phyloP scores from a whole-genome alignment of 2,113 vertebrate genomes.

The Pseudonaja textilis region DNA sequence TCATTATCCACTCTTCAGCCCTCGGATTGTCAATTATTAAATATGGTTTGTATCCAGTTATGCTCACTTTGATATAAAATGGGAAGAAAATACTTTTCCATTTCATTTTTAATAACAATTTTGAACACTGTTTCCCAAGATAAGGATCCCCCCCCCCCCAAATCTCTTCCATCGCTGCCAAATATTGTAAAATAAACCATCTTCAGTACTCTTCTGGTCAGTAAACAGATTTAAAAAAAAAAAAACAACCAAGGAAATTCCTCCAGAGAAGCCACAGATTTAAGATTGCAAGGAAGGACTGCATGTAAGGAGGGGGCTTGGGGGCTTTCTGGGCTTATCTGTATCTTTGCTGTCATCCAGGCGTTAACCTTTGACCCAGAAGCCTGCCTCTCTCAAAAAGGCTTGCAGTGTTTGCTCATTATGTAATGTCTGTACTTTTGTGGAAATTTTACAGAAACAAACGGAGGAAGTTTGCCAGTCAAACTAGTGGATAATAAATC shows the following conservation, averaged over 20 bases:
- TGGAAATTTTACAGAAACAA: slow-evolving; percentile 74
- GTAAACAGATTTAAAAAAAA: neutral
- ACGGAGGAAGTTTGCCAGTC: slow-evolving; percentile 78
- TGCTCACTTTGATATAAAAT: neutral
- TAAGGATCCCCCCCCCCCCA: neutral
- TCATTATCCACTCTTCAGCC: neutral
- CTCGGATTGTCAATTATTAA: neutral
- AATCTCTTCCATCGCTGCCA: slow-evolving; percentile 8
- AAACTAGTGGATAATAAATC: slow-evolving; percentile 72
- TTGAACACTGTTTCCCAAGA: slow-evolving; percentile 21
- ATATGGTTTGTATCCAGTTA: neutral
- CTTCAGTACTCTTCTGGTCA: slow-evolving; percentile 32
- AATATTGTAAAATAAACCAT: slow-evolving; percentile 28
- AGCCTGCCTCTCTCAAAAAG: slow-evolving; percentile 48
- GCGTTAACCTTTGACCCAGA: slow-evolving; percentile 60
- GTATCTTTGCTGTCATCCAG: slow-evolving; percentile 65
- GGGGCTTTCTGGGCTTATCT: slow-evolving; percentile 61
- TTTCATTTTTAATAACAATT: neutral
- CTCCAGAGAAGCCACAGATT: slow-evolving; percentile 57
- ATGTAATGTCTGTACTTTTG: slow-evolving; percentile 76
- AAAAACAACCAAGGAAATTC: slow-evolving; percentile 53
- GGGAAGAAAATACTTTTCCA: slow-evolving; percentile 3
- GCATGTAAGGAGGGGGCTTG: slow-evolving; percentile 28
- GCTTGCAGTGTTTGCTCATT: slow-evolving; percentile 68
- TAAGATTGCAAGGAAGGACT: slow-evolving; percentile 49